Evolutionary conservation across 2,888 invertebrate genomes (phyloP).

Genomic region (Sinotaia quadrata): DNA sequence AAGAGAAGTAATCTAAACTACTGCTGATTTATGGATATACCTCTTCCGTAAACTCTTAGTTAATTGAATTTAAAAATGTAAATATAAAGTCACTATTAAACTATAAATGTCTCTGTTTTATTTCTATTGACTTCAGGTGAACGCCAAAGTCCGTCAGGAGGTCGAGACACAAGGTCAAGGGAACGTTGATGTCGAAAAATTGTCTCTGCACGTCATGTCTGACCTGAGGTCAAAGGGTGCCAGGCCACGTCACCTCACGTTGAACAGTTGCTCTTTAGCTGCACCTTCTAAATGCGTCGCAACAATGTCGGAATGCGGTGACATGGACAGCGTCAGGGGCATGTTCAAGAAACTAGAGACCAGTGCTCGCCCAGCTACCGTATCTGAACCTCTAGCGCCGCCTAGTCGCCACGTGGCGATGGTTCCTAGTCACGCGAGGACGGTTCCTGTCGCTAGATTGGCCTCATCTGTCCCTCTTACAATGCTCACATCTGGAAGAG

Average conservation of each 20-base stretch:
- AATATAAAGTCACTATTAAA: background rate
- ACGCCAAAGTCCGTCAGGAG: constrained; percentile 52
- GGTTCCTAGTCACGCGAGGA: no score
- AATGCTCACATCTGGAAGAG: no score
- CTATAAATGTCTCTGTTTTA: background rate
- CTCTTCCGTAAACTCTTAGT: no score
- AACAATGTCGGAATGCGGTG: background rate
- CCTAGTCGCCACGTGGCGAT: no score
- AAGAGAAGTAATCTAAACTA: no score
- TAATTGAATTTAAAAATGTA: no score
- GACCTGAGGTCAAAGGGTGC: constrained; percentile 41
- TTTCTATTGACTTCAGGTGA: constrained; percentile 37
- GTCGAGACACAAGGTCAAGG: constrained; percentile 44
- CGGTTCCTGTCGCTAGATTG: no score
- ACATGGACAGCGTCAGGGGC: constrained; percentile 19
- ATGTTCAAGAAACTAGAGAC: background rate
- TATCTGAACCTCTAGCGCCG: no score
- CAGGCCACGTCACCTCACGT: constrained; percentile 40
- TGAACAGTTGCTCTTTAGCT: background rate
- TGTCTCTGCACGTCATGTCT: constrained; percentile 39
- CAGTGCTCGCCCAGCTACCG: no score
- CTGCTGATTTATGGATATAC: no score
- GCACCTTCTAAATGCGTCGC: background rate
- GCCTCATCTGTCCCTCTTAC: background rate
- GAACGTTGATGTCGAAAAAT: constrained; percentile 44